Evolutionary conservation across 2,797 vertebrate genomes (phyloP), one percentile per base, ranked within the genome.

Genomic region (Pseudotriccus pelzelni): DNA sequence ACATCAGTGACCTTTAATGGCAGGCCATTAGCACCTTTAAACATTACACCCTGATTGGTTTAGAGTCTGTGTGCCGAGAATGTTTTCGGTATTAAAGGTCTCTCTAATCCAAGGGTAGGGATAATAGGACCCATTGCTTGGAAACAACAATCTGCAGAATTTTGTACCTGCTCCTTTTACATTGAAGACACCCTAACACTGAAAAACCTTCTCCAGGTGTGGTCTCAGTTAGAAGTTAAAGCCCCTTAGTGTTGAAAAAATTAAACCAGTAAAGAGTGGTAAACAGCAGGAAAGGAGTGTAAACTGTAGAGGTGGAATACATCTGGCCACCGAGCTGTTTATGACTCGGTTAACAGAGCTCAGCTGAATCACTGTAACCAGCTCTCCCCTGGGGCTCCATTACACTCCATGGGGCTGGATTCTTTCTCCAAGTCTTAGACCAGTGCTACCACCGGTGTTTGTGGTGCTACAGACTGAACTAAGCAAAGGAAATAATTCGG

Each of bases 1-100:
- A 94, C 94, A 93, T 79, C 87, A 89, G 84, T 95, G 94, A 96
- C 93, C 91, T 96, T 95, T 95, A 96, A 96, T 90, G 70, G 87
- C 91, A 94, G 90, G 56, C 84, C 89, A 94, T 96, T 96, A 96
- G 87, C 90, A 94, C 92, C 94, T 96, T 94, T 78, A 88, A 93
- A 86, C 70, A 91, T 94, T 90, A 67, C 87, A 88, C 74, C 58
- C 85, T 64, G 83, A 60, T 85, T 92, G 68, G 77, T 47, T 94
- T 93, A 90, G 90, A 82, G 80, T 22, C 74, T 70, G 50, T 66
- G 74, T 77, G 77, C 67, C 77, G 87, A 76, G 83, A 88, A 68
- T 83, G 52, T 63, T 92, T 90, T 86, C 16, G 2, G 64, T 67
- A 84, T 69, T 93, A 94, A 94, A 91, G 87, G 87, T 91, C 87